Conservation (phyloP, 2,888 invertebrate species). For the Bellardia bayeri region DNA sequence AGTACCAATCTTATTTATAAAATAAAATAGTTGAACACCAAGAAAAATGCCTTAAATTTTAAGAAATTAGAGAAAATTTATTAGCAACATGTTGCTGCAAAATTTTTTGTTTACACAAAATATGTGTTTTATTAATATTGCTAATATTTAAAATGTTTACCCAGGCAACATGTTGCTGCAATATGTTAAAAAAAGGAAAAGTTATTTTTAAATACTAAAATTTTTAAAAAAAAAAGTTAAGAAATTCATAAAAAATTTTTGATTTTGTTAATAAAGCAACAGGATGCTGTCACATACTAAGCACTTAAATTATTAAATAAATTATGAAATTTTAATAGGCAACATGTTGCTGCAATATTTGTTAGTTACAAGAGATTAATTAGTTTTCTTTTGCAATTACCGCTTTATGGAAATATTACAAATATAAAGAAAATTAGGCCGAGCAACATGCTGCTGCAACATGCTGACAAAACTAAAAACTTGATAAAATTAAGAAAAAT, state of each 20-base stretch:
- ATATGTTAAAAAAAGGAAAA: not conserved
- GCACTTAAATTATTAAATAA: not conserved
- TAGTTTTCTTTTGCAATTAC: too few relatives aligned
- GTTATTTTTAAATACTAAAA: not conserved
- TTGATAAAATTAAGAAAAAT: too few relatives aligned
- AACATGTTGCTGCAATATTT: slow-evolving; percentile 28
- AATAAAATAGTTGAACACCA: slow-evolving; percentile 13
- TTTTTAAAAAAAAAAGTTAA: not conserved
- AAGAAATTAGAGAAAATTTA: not conserved
- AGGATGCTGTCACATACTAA: slow-evolving; percentile 9
- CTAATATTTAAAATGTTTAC: not conserved
- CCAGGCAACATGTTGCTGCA: slow-evolving; percentile 18
- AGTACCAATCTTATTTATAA: slow-evolving; percentile 84
- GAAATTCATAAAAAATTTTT: not conserved
- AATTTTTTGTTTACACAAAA: not conserved
- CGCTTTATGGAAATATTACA: too few relatives aligned
- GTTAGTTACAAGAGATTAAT: not conserved
- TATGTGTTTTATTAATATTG: too few relatives aligned
- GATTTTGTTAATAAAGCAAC: not conserved
- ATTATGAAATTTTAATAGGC: not conserved
- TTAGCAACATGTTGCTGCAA: slow-evolving; percentile 21
- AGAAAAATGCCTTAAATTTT: slow-evolving; percentile 71
- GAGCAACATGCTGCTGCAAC: slow-evolving; percentile 23
- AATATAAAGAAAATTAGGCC: not conserved
- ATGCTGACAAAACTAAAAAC: not conserved